phyloP scores from a whole-genome alignment of 2,797 vertebrate species.

The Eupleurogrammus muticus region DNA sequence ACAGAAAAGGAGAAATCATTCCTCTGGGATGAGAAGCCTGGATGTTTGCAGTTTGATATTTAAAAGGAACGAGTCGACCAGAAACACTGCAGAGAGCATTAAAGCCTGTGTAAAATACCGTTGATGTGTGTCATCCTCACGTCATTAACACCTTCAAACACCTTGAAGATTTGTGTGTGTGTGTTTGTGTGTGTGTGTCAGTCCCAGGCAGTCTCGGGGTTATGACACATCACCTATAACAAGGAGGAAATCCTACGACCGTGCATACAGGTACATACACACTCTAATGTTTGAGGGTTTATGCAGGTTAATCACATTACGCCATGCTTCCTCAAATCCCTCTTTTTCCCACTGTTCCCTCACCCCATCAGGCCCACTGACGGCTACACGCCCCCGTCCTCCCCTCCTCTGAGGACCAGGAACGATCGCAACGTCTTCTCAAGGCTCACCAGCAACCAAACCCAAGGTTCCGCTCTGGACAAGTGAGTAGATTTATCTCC shows the following conservation, averaged over 20 bases:
- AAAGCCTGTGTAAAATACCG: conserved; percentile 2
- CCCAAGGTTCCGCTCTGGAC: conserved; percentile 94
- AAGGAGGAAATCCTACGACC: conserved; percentile 94
- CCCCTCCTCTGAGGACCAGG: conserved; percentile 93
- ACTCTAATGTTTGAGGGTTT: conserved; percentile 21
- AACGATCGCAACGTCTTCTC: conserved; percentile 99
- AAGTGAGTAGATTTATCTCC: conserved; percentile 88
- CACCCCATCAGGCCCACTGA: conserved; percentile 85
- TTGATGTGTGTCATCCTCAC: conserved; percentile 11
- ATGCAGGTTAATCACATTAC: background rate
- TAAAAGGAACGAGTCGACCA: conserved; percentile 26
- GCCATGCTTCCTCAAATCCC: background rate
- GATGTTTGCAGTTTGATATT: conserved; percentile 29
- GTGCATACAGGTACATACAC: conserved; percentile 87
- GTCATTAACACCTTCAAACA: conserved; percentile 1
- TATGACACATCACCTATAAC: conserved; percentile 93
- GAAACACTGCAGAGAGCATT: conserved; percentile 23
- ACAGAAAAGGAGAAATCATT: conserved; percentile 20
- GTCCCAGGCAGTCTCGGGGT: conserved; percentile 94
- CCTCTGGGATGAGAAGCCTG: conserved; percentile 9
- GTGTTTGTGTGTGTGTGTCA: conserved; percentile 69
- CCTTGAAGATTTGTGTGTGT: conserved; percentile 39
- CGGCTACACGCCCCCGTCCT: conserved; percentile 94
- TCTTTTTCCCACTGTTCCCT: background rate
- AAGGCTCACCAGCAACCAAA: conserved; percentile 95